Percentiles rank a stretch among this genome's conserved stretches.
Evolutionary conservation across 2,888 invertebrate species (phyloP).

Genomic region (Macaria liturata): DNA sequence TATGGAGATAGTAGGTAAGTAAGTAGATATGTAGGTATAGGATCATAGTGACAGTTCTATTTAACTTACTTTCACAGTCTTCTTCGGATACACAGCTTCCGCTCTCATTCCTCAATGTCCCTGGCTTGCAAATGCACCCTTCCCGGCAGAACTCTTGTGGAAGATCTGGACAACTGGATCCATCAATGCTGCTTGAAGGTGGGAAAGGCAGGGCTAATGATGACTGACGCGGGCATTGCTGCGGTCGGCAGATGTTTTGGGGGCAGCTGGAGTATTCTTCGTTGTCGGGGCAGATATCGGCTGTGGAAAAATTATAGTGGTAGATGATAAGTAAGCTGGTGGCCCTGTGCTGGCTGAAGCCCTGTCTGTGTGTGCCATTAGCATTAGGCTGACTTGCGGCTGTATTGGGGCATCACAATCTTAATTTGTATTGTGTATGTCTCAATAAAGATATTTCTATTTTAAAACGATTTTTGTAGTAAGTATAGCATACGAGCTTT

Average conservation of each 20-base stretch:
- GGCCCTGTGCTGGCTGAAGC: too few species aligned
- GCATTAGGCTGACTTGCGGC: too few species aligned
- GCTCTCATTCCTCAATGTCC: conserved; percentile 12
- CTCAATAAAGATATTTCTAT: too few species aligned
- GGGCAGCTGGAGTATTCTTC: conserved; percentile 16
- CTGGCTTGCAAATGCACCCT: conserved; percentile 21
- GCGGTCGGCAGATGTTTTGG: conserved; percentile 40
- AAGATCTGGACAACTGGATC: too few species aligned
- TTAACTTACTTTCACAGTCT: conserved; percentile 8
- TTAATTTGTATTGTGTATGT: too few species aligned
- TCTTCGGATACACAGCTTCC: conserved; percentile 18
- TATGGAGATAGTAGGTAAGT: too few species aligned
- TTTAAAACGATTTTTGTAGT: too few species aligned
- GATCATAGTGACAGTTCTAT: not conserved
- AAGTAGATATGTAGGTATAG: not conserved
- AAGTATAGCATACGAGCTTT: too few species aligned
- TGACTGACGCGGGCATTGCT: conserved; percentile 8
- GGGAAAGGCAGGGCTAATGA: too few species aligned
- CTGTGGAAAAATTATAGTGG: not conserved
- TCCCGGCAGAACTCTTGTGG: conserved; percentile 4
- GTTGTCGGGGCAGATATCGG: conserved; percentile 6
- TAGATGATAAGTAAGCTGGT: too few species aligned
- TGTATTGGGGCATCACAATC: too few species aligned
- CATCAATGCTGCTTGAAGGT: not conserved
- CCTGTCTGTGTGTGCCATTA: too few species aligned